These are phyloP conservation scores for Orthonyx spaldingii DNA, from an alignment of 2,113 vertebrate species.

Conservation along the genomic window DNA sequence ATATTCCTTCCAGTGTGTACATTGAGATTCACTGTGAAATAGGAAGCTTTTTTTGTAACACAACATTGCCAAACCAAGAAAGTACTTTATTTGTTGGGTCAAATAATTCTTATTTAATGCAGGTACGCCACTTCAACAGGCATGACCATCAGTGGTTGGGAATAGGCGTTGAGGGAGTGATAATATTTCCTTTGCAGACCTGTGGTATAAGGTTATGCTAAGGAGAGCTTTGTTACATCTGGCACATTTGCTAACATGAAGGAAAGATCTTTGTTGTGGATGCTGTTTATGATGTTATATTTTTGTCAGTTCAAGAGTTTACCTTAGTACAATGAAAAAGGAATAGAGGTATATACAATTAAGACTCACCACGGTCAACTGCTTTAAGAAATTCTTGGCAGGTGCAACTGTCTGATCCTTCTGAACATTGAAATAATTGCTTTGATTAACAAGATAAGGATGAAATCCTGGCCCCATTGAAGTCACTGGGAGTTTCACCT, in stretches of 20 bases:
- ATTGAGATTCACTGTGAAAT: neutral
- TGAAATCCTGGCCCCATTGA: neutral
- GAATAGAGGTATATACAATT: neutral
- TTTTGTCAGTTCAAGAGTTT: neutral
- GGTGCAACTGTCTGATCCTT: neutral
- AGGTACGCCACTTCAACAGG: neutral
- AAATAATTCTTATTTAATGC: neutral
- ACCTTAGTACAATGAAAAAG: neutral
- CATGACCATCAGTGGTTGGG: neutral
- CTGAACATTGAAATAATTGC: neutral
- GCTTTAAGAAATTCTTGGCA: constrained; percentile 38
- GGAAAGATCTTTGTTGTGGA: neutral
- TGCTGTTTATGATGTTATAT: neutral
- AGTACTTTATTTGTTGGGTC: neutral
- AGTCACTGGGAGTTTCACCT: neutral
- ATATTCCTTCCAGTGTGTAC: neutral
- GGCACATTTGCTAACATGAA: neutral
- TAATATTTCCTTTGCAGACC: neutral
- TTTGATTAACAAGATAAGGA: constrained; percentile 14
- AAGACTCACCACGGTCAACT: neutral
- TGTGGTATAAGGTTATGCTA: neutral
- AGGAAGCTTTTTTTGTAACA: neutral
- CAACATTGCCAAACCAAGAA: neutral
- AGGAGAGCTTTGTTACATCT: neutral
- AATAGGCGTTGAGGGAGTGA: neutral